Evolutionary conservation across 2,113 vertebrate species (phyloP).

Genomic region (Onychostoma macrolepis): DNA sequence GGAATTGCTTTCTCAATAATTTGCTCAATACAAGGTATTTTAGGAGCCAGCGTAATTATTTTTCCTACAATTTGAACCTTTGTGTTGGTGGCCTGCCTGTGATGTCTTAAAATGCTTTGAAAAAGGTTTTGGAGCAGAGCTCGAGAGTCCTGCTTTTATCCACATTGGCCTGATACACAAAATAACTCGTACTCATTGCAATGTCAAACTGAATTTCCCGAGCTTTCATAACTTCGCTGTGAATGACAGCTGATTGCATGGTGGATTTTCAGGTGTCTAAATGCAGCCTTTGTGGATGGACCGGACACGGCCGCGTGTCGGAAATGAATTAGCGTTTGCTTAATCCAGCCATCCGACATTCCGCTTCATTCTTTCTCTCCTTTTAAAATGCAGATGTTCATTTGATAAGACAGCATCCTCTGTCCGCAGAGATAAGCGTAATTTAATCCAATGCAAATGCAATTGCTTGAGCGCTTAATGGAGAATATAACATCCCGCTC

Average conservation of each 20-base stretch:
- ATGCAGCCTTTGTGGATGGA: slow-evolving; percentile 25
- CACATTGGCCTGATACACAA: neutral
- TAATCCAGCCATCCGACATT: slow-evolving; percentile 11
- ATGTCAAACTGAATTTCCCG: slow-evolving; percentile 19
- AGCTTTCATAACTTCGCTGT: slow-evolving; percentile 24
- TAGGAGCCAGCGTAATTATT: neutral
- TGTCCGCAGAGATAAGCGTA: slow-evolving; percentile 27
- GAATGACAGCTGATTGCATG: slow-evolving; percentile 25
- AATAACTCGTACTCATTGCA: neutral
- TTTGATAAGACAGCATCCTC: slow-evolving; percentile 31
- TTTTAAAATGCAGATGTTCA: slow-evolving; percentile 46
- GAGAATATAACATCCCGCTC: slow-evolving; percentile 32
- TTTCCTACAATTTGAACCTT: neutral
- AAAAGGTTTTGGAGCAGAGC: neutral
- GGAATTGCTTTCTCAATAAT: neutral
- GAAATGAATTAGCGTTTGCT: slow-evolving; percentile 19
- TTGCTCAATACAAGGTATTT: neutral
- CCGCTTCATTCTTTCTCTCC: neutral
- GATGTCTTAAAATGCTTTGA: neutral
- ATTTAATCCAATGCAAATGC: slow-evolving; percentile 46
- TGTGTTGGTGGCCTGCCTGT: neutral
- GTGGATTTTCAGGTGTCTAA: slow-evolving; percentile 22
- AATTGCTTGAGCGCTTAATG: slow-evolving; percentile 26
- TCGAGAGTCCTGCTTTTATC: neutral
- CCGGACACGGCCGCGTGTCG: neutral